Percentiles rank a stretch among this genome's conserved stretches.
Evolutionary conservation across 2,888 invertebrate genomes (phyloP).

Genomic region (Sinohyriopsis cumingii): DNA sequence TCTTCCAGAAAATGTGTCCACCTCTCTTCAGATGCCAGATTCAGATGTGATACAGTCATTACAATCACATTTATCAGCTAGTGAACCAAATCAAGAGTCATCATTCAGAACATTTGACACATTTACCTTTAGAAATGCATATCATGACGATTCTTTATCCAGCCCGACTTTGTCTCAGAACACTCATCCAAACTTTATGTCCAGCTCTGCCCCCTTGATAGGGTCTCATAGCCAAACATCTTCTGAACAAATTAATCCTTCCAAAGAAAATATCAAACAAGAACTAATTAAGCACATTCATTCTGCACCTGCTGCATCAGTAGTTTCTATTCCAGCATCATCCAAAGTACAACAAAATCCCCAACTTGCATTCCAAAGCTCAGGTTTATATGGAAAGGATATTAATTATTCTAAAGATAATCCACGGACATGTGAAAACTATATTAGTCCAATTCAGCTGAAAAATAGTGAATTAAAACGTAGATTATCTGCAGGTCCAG

Average conservation of each 20-base stretch:
- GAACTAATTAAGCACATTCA: constrained; percentile 28
- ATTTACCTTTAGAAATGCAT: not conserved
- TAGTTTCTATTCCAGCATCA: constrained; percentile 41
- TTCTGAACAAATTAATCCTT: not conserved
- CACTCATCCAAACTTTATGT: constrained; percentile 1
- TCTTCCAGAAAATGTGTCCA: too few species aligned
- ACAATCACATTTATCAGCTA: too few species aligned
- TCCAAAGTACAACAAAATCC: constrained; percentile 38
- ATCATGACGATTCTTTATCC: too few species aligned
- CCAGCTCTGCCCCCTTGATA: constrained; percentile 6
- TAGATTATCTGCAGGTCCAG: constrained; percentile 52
- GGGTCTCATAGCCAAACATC: constrained; percentile 3
- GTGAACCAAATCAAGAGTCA: too few species aligned
- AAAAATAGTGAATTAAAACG: constrained; percentile 51
- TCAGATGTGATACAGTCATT: too few species aligned
- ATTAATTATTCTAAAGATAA: too few species aligned
- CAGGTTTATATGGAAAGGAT: not conserved
- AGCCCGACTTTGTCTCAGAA: too few species aligned
- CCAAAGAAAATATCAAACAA: constrained; percentile 26
- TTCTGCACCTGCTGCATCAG: too few species aligned
- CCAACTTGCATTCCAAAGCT: constrained; percentile 40
- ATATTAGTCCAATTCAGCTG: constrained; percentile 18
- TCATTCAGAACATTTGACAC: constrained; percentile 5
- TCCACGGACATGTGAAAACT: too few species aligned
- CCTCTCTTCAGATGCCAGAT: too few species aligned